Percentiles rank a stretch among this genome's conserved stretches.
These are phyloP conservation scores for Penaeus chinensis DNA, from an alignment of 1,140 invertebrate genomes.

Conservation along the genomic window DNA sequence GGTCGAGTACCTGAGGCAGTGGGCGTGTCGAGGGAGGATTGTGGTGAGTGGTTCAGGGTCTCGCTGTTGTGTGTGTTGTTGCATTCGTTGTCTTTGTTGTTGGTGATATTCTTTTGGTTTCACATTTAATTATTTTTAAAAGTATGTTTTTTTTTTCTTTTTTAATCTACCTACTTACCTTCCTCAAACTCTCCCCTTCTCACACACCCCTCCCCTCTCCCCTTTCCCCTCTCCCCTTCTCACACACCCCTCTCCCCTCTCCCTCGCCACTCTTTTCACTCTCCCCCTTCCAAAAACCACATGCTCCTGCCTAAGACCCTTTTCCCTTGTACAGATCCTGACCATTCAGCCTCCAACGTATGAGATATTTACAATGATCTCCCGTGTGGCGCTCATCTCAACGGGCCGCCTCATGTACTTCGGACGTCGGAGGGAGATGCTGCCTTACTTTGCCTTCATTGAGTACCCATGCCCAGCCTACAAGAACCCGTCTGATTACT, in stretches of 20 bases:
- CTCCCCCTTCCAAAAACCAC: background rate
- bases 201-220: background rate
- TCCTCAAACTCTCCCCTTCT: background rate
- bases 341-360: slow-evolving; percentile 94
- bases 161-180: background rate
- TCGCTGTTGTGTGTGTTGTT: too few relatives aligned
- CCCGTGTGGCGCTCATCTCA: slow-evolving; percentile 82
- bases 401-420: slow-evolving; percentile 91
- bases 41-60: slow-evolving; percentile 58
- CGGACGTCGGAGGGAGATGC: slow-evolving; percentile 87
- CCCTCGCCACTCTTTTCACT: background rate
- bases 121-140: too few relatives aligned
- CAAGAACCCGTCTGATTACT: slow-evolving; percentile 97
- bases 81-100: too few relatives aligned
- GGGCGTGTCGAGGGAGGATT: slow-evolving; percentile 81
- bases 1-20: slow-evolving; percentile 92
- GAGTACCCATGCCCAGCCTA: slow-evolving; percentile 95
- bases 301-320: slow-evolving; percentile 66
- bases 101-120: too few relatives aligned
- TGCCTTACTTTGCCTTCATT: slow-evolving; percentile 91
- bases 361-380: slow-evolving; percentile 94
- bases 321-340: slow-evolving; percentile 77
- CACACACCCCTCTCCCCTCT: background rate
- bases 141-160: too few relatives aligned
- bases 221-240: background rate